A percentile compares a stretch with the other conserved stretches of the same genome.
These are phyloP conservation scores for Larimichthys polyactis DNA, from an alignment of 2,113 vertebrate species.

Conservation along the genomic window DNA sequence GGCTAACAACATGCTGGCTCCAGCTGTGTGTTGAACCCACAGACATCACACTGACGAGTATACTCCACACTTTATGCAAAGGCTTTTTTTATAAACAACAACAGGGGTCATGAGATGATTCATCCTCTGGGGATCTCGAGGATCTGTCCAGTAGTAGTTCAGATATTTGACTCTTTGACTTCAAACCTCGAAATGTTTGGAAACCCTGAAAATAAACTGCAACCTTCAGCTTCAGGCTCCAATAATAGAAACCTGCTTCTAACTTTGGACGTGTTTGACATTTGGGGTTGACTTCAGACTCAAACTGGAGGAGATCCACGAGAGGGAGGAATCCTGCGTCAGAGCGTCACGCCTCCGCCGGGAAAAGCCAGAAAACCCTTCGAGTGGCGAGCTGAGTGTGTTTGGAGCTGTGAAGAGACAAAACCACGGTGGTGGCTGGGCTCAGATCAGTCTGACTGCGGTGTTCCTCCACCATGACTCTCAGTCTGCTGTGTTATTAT, in stretches of 20 bases:
- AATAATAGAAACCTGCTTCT: conserved; percentile 53
- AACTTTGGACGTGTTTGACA: conserved; percentile 61
- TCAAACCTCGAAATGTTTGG: conserved; percentile 25
- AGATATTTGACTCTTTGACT: background rate
- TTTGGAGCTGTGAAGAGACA: conserved; percentile 67
- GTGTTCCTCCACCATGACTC: conserved; percentile 49
- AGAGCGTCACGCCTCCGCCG: conserved; percentile 42
- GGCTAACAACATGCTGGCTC: no score
- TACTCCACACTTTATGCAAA: no score
- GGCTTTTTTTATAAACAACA: no score
- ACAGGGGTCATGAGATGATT: background rate
- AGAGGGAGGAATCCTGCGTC: conserved; percentile 66
- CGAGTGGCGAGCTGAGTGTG: conserved; percentile 41
- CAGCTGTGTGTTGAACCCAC: no score
- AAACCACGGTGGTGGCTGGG: conserved; percentile 62
- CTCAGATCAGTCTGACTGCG: conserved; percentile 62
- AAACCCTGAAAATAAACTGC: conserved; percentile 33
- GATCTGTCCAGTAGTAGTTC: background rate
- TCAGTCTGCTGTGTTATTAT: conserved; percentile 74
- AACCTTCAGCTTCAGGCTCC: conserved; percentile 20
- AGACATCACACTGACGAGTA: no score
- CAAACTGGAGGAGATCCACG: conserved; percentile 24
- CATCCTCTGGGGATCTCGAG: background rate
- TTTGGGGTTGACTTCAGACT: conserved; percentile 30
- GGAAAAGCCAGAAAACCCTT: conserved; percentile 44